Base-by-base conservation (phyloP, 2,888 invertebrate species). In the Diarsia brunnea region DNA sequence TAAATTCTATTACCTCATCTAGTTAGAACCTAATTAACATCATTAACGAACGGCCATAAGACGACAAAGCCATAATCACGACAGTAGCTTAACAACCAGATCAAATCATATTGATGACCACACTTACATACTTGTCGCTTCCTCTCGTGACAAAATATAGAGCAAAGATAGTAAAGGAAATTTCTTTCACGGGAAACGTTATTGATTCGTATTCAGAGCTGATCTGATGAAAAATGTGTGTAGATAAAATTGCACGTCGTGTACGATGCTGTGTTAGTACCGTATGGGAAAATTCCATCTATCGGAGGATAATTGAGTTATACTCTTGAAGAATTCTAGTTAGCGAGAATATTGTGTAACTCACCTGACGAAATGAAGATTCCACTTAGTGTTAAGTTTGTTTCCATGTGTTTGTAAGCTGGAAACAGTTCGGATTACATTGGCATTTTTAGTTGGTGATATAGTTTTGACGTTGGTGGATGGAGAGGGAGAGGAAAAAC, bases 281-380 rank as follows among this genome's bases (percentile, higher is more conserved):
- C 67, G 58, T 69, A 68, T 51, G 53, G 49, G 43, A 55, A 12
- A 47, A 73, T 60, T 27, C 51, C 47, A 53, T 81, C 70, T 73
- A 78, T 80, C 74, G 78, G 82, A 85, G 81, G 78, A 55, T 91
- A 90, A 92, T 92, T 90, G 90, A 92, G 88, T 90, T 91, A 89
- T 85, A 85, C 84, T 77, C 75, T 78, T 69, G 81, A 80, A 81
- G 86, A 87, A 87, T 79, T 87, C 84, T 81, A 79, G 76, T 82
- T 87, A 78, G 78, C 79, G 70, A 75, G 75, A 84, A 79, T 75
- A 78, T 80, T 51, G 55, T 61, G 72, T 81, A 72, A 74, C 77
- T 75, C 43, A 79, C 60, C 79, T 80, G 65, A 81, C 69, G 70
- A 71, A 63, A 67, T 43, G 67, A 72, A 78, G 75, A 77, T 79